Conservation (phyloP, 2,797 vertebrate genomes). For the Macrochelys suwanniensis region DNA sequence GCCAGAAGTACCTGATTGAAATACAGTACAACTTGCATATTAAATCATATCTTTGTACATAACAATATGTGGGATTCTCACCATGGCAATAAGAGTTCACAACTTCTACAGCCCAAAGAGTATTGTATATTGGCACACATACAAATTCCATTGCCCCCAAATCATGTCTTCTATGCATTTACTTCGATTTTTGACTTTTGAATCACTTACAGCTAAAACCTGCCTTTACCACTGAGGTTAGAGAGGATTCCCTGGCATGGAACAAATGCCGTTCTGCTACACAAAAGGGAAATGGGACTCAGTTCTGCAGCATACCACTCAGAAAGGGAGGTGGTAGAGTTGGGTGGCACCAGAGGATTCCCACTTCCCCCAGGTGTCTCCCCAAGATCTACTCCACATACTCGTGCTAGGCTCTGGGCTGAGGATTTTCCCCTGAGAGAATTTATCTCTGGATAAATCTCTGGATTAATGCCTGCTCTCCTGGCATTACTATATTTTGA, state of each 20-base stretch:
- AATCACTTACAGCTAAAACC: not conserved
- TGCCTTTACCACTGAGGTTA: not conserved
- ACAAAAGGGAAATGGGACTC: not conserved
- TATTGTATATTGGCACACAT: rapidly evolving
- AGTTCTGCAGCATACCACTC: not conserved
- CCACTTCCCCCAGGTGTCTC: not conserved
- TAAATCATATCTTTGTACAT: not conserved
- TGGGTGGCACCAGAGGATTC: not conserved
- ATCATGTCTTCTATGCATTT: not conserved
- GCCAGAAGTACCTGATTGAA: conserved; percentile 85
- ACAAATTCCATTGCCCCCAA: not conserved
- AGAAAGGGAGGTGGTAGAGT: not conserved
- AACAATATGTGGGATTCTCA: not conserved
- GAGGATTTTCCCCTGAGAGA: not conserved
- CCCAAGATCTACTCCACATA: not conserved
- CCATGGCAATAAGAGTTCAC: not conserved
- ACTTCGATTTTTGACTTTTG: not conserved
- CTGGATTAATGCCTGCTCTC: not conserved
- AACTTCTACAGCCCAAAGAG: not conserved
- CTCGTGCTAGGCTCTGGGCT: not conserved
- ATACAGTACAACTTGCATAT: not conserved
- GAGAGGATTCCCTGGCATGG: not conserved
- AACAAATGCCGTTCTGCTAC: not conserved
- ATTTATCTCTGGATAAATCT: not conserved
- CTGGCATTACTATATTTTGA: not conserved